These are phyloP conservation scores for Eolophus roseicapilla DNA, from an alignment of 2,113 vertebrate species.

Conservation along the genomic window DNA sequence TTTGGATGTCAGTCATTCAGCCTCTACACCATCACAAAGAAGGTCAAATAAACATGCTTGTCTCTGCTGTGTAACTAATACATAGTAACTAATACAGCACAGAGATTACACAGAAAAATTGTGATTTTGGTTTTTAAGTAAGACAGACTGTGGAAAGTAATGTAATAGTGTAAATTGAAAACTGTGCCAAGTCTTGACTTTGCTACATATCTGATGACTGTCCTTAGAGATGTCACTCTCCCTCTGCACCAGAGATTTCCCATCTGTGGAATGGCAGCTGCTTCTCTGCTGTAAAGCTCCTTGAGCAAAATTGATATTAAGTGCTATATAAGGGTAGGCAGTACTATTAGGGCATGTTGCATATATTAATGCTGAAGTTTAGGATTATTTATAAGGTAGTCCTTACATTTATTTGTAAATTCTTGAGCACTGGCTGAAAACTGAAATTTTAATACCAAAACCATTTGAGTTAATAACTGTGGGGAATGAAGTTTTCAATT, in stretches of 20 bases:
- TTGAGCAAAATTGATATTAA: neutral
- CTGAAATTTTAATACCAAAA: neutral
- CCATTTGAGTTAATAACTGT: neutral
- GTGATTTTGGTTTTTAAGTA: neutral
- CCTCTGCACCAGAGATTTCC: neutral
- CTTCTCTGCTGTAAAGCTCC: neutral
- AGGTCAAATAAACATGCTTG: neutral
- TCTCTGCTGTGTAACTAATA: neutral
- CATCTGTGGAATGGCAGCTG: neutral
- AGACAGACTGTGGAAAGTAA: neutral
- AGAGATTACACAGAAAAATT: neutral
- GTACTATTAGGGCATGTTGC: neutral
- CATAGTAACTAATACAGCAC: neutral
- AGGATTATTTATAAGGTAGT: neutral
- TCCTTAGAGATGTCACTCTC: neutral
- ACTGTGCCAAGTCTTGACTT: neutral
- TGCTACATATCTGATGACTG: accelerated
- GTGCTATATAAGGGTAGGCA: accelerated
- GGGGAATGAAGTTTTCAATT: neutral
- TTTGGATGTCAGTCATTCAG: neutral
- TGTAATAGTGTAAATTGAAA: neutral
- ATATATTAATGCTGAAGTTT: accelerated
- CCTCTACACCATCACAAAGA: neutral
- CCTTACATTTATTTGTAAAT: neutral
- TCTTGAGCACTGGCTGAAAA: neutral